Percentiles rank a stretch among this genome's conserved stretches.
phyloP scores from a whole-genome alignment of 2,888 invertebrate genomes.

The Sericinus montela region DNA sequence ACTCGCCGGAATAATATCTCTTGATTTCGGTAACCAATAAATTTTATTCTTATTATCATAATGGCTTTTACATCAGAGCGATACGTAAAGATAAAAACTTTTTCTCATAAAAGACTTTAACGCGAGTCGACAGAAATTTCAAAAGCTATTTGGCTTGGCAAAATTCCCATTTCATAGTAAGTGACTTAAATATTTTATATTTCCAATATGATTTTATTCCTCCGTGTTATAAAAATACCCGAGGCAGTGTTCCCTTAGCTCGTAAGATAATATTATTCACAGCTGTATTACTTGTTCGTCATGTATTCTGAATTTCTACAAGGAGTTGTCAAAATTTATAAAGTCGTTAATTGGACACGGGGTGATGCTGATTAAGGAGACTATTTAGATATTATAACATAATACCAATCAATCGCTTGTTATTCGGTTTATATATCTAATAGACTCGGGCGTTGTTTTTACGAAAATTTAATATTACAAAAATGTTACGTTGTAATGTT shows the following conservation, averaged over 20 bases:
- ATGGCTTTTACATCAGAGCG: conserved; percentile 5
- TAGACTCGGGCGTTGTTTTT: too few relatives aligned
- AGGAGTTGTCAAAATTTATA: not conserved
- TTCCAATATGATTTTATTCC: conserved; percentile 15
- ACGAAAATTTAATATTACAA: too few relatives aligned
- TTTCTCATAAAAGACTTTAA: conserved; percentile 12
- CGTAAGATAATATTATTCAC: conserved; percentile 17
- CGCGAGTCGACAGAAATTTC: conserved; percentile 11
- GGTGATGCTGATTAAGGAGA: too few relatives aligned
- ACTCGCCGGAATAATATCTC: too few relatives aligned
- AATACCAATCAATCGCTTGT: too few relatives aligned
- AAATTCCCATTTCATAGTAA: conserved; percentile 14
- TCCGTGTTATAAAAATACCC: conserved; percentile 7
- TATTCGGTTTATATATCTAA: too few relatives aligned
- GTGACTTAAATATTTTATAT: conserved; percentile 19
- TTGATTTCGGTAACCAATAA: not conserved
- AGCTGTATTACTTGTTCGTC: not conserved
- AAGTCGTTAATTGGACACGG: too few relatives aligned
- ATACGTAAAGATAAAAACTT: conserved; percentile 14
- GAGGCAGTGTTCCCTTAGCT: conserved; percentile 5
- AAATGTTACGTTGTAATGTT: too few relatives aligned
- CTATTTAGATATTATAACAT: too few relatives aligned
- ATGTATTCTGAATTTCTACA: not conserved
- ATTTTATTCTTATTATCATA: conserved; percentile 6
- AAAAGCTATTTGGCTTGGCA: conserved; percentile 18